Evolutionary conservation across 2,113 vertebrate genomes (phyloP), one percentile per base, ranked within the genome.

Genomic region (Platycercus adscitus): DNA sequence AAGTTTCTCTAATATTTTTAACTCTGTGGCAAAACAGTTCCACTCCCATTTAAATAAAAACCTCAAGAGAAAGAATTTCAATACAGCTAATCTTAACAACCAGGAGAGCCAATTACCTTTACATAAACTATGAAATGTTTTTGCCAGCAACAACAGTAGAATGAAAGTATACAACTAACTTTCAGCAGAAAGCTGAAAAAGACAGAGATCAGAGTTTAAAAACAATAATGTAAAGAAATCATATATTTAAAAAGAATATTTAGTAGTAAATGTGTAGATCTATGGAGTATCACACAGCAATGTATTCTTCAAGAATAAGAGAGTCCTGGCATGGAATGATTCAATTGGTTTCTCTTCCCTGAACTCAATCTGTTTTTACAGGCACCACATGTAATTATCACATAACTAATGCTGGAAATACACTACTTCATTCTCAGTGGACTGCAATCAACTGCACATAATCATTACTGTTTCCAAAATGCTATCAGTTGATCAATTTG

Each of bases 391-490:
- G 10, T 21, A 95, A 85, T 85, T 76, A 84, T 65, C 81, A 69
- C 81, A 56, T 84, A 84, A 87, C 29, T 66, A 73, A 71, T 47
- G 69, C 60, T 92, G 91, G 69, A 89, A 95, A 86, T 60, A 73
- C 49, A 66, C 39, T 7, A 6, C 50, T 77, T 33, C 65, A 69
- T 53, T 60, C 94, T 75, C 86, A 47, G 35, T 29, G 72, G 81
- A 83, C 72, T 86, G 58, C 58, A 88, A 70, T 82, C 70, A 82
- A 79, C 80, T 66, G 47, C 68, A 94, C 60, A 81, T 60, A 60
- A 81, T 41, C 79, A n/a, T 18, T 88, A 31, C 28, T 52, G 64
- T 56, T 75, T 88, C 89, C 94, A 86, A 91, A 95, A 91, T 0
- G 4, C 82, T 88, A 94, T 85, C 83, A 95, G 86, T 64, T 43